These are phyloP conservation scores for Coptodon rendalli DNA, from an alignment of 2,113 vertebrate genomes.

Conservation along the genomic window DNA sequence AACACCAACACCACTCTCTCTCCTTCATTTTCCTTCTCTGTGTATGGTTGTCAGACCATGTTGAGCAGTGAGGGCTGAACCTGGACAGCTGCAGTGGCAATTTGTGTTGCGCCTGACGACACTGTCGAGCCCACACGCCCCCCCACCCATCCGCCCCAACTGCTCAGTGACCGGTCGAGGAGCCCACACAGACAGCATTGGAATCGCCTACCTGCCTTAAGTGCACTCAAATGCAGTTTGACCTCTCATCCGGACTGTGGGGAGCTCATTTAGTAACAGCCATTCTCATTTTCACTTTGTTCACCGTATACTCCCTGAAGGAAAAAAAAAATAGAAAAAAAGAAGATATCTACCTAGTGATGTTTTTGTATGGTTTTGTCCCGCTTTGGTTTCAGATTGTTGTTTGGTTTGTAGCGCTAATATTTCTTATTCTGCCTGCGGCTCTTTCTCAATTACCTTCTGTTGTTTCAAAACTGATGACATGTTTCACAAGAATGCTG, in stretches of 20 bases:
- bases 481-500: slow-evolving; percentile 15
- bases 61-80: slow-evolving; percentile 43
- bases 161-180: not conserved
- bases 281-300: slow-evolving; percentile 31
- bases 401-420: slow-evolving; percentile 51
- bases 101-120: not conserved
- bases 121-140: not conserved
- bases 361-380: slow-evolving; percentile 60
- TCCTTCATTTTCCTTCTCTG: not conserved
- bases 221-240: slow-evolving; percentile 70
- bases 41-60: slow-evolving; percentile 31
- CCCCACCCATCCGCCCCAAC: not conserved
- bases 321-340: not conserved
- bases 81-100: slow-evolving; percentile 35
- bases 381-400: slow-evolving; percentile 58
- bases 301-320: slow-evolving; percentile 8
- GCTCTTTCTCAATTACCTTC: slow-evolving; percentile 46
- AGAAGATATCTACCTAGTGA: slow-evolving; percentile 52
- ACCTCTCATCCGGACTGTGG: slow-evolving; percentile 50
- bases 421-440: slow-evolving; percentile 51
- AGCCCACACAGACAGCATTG: slow-evolving; percentile 41
- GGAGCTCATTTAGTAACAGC: slow-evolving; percentile 35
- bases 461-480: slow-evolving; percentile 36
- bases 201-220: slow-evolving; percentile 69
- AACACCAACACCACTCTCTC: not conserved